Base-by-base conservation (phyloP, 2,113 vertebrate genomes). In the Xenopus laevis region DNA sequence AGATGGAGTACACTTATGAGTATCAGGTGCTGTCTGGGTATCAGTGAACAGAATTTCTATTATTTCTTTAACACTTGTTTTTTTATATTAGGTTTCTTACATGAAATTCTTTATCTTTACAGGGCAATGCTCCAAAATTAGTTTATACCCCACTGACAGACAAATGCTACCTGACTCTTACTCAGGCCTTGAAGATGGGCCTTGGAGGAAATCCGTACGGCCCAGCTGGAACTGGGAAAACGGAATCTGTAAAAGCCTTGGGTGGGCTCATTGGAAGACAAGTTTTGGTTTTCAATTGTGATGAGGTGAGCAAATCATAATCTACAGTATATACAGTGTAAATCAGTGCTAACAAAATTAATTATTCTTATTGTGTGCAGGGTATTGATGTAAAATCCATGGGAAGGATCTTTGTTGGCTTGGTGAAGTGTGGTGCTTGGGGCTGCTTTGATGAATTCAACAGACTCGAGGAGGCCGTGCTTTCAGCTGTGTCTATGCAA, bases 361-460 rank as follows among this genome's bases (percentile, higher is more conserved):
- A 13, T 16, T 9, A 27, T 3, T 10, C 2, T 27, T 27, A 10
- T 11, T 13, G 4, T 27, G 2, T 63, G 68, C 69, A 99, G 96
- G 97, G 97, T 47, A 98, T 98, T 10, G 96, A 98, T 80, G 97
- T 99, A 84, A 96, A 96, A 82, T 98, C 97, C 3, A 99, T 99
- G 96, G 97, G 94, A 0, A 90, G 96, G 12, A 99, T 99, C 85
- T 98, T 99, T 86, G 95, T 98, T 79, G 97, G 97, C 57, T 82
- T 99, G 83, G 95, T 98, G 74, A 98, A 97, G 82, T 99, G 96
- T 81, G 97, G 97, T 11, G 96, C 96, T 8, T 98, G 97, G 97
- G 97, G 96, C 78, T 99, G 97, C 87, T 98, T 98, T 76, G 97
- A 99, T 74, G 97, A 99, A 81, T 99, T 98, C 79, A 98, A 99